A percentile compares a stretch with the other conserved stretches of the same genome.
Evolutionary conservation across 2,113 vertebrate genomes (phyloP).

Genomic region (Tautogolabrus adspersus): DNA sequence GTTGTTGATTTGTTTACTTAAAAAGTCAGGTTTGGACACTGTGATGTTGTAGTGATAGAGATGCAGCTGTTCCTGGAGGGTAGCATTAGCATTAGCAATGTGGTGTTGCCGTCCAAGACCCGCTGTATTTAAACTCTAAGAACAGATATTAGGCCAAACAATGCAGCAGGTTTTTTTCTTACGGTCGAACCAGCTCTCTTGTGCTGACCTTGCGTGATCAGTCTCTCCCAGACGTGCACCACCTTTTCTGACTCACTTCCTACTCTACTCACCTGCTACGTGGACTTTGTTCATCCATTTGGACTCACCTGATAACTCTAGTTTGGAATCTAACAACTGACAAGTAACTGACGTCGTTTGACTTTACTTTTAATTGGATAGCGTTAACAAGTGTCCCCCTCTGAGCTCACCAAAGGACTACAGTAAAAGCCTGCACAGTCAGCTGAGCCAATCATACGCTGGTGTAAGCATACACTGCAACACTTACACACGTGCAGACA

Average conservation of each 20-base stretch:
- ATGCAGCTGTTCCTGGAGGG: slow-evolving; percentile 40
- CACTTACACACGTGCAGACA: background rate
- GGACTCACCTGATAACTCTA: slow-evolving; percentile 45
- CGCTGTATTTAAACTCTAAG: slow-evolving; percentile 1
- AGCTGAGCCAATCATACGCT: slow-evolving; percentile 57
- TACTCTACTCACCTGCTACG: slow-evolving; percentile 58
- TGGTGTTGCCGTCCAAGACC: slow-evolving; percentile 47
- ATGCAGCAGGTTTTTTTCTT: slow-evolving; percentile 1
- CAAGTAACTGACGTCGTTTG: slow-evolving; percentile 55
- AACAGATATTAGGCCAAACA: background rate
- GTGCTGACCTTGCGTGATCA: slow-evolving; percentile 27
- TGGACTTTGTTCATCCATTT: slow-evolving; percentile 7
- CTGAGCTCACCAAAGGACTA: slow-evolving; percentile 78
- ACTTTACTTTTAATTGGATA: slow-evolving; percentile 66
- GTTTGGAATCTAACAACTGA: slow-evolving; percentile 51
- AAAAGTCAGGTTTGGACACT: slow-evolving; percentile 39
- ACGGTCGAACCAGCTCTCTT: slow-evolving; percentile 23
- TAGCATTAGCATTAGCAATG: slow-evolving; percentile 19
- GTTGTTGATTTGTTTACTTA: slow-evolving; percentile 8
- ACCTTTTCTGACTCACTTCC: slow-evolving; percentile 46
- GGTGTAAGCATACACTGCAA: slow-evolving; percentile 18
- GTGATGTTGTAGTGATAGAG: slow-evolving; percentile 20
- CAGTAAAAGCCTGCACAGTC: slow-evolving; percentile 85
- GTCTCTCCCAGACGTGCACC: slow-evolving; percentile 21
- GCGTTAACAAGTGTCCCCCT: slow-evolving; percentile 68